These are phyloP conservation scores for Drepana falcataria DNA, from an alignment of 2,888 invertebrate species.

Conservation along the genomic window DNA sequence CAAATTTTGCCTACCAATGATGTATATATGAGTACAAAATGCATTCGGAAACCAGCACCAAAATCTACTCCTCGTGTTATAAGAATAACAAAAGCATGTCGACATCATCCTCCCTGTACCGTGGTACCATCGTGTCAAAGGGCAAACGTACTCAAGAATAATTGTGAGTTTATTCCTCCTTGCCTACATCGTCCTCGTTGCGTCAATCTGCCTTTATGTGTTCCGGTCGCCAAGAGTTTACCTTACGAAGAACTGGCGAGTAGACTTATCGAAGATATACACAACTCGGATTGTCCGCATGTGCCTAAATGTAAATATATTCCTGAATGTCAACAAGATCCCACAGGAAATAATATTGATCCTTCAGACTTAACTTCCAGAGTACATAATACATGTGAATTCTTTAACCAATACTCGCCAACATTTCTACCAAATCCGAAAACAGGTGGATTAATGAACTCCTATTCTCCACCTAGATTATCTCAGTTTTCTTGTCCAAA, in stretches of 20 bases:
- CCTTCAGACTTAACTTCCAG: slow-evolving; percentile 29
- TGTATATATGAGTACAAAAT: slow-evolving; percentile 28
- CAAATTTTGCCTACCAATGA: slow-evolving; percentile 49
- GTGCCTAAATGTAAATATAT: slow-evolving; percentile 36
- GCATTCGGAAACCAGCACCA: slow-evolving; percentile 22
- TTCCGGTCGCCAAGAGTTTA: slow-evolving; percentile 49
- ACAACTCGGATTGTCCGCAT: slow-evolving; percentile 30
- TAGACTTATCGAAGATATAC: slow-evolving; percentile 30
- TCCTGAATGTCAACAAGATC: slow-evolving; percentile 36
- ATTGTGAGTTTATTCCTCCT: slow-evolving; percentile 60
- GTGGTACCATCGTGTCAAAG: slow-evolving; percentile 69
- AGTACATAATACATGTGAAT: slow-evolving; percentile 38
- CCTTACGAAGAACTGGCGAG: slow-evolving; percentile 39
- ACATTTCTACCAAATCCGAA: slow-evolving; percentile 35
- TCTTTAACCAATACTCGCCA: slow-evolving; percentile 27
- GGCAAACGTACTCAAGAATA: slow-evolving; percentile 53
- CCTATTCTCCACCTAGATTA: slow-evolving; percentile 26
- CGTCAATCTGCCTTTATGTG: slow-evolving; percentile 62
- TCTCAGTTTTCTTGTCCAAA: slow-evolving; percentile 21
- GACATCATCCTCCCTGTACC: slow-evolving; percentile 66
- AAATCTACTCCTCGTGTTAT: slow-evolving; percentile 45
- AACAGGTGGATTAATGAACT: slow-evolving; percentile 19
- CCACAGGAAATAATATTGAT: slow-evolving; percentile 26
- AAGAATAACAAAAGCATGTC: slow-evolving; percentile 63
- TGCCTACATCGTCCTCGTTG: slow-evolving; percentile 65